Percentiles rank a stretch among this genome's conserved stretches.
phyloP scores from a whole-genome alignment of 2,113 vertebrate species.

The Chascanopsetta lugubris region DNA sequence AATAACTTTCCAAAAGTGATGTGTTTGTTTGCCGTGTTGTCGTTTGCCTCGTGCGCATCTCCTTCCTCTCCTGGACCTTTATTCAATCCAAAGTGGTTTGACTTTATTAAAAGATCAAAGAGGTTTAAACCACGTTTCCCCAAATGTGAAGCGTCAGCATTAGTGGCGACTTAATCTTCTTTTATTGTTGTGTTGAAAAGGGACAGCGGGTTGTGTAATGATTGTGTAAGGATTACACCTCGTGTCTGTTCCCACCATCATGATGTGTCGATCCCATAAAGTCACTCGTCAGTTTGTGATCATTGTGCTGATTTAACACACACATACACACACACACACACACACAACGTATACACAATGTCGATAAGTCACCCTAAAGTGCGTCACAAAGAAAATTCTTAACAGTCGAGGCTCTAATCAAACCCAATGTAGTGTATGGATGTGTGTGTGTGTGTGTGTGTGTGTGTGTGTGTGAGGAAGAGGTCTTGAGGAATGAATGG shows the following conservation, averaged over 20 bases:
- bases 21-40: too few species aligned
- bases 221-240: too few species aligned
- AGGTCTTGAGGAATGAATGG: conserved; percentile 68
- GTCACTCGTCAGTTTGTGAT: not conserved
- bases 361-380: conserved; percentile 7
- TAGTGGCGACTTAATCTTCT: not conserved
- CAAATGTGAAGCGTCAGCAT: not conserved
- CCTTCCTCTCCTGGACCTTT: not conserved
- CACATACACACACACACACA: conserved; percentile 22
- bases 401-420: conserved; percentile 45
- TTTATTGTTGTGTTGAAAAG: too few species aligned
- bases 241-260: too few species aligned
- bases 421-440: conserved; percentile 32
- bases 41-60: too few species aligned
- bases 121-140: not conserved
- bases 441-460: conserved; percentile 14
- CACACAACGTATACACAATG: not conserved
- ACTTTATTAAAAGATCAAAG: not conserved
- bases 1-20: too few species aligned
- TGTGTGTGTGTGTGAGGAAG: conserved; percentile 49
- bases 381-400: conserved; percentile 17
- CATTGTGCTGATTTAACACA: not conserved
- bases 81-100: not conserved
- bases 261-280: not conserved
- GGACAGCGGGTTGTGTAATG: too few species aligned